Evolutionary conservation across 53 echinoderm and acorn worm species (phyloP).

Genomic region (Holothuria leucospilota): DNA sequence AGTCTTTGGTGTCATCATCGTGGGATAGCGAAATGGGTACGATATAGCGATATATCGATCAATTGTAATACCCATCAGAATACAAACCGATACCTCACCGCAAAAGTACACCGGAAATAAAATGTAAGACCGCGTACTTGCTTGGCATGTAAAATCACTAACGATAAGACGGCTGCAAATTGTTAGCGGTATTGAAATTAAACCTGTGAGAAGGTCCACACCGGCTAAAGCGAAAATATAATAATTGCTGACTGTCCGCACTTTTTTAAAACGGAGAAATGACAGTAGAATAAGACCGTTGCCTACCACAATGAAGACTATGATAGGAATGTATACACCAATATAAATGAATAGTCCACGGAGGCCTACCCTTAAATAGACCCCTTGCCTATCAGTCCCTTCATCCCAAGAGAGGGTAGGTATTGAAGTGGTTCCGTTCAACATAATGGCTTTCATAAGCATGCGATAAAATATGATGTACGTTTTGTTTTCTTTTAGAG

Average conservation of each 20-base stretch:
- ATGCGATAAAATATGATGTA: no score
- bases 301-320: background rate
- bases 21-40: conserved; percentile 1
- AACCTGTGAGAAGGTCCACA: background rate
- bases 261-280: background rate
- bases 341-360: background rate
- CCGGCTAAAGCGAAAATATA: background rate
- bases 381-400: no score
- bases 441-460: no score
- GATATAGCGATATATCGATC: conserved; percentile 38
- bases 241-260: background rate
- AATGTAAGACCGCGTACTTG: background rate
- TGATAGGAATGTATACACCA: conserved; percentile 3
- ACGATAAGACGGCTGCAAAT: background rate
- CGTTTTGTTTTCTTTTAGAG: no score
- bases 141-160: conserved; percentile 15
- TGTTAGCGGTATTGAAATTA: conserved; percentile 1
- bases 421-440: no score
- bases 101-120: conserved; percentile 9
- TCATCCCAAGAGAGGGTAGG: no score
- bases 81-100: background rate
- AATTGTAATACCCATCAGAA: background rate
- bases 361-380: background rate
- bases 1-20: background rate
- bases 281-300: background rate